A percentile compares a stretch with the other conserved stretches of the same genome.
Conservation (phyloP, 2,113 vertebrate species). For the Oryzias woworae region DNA sequence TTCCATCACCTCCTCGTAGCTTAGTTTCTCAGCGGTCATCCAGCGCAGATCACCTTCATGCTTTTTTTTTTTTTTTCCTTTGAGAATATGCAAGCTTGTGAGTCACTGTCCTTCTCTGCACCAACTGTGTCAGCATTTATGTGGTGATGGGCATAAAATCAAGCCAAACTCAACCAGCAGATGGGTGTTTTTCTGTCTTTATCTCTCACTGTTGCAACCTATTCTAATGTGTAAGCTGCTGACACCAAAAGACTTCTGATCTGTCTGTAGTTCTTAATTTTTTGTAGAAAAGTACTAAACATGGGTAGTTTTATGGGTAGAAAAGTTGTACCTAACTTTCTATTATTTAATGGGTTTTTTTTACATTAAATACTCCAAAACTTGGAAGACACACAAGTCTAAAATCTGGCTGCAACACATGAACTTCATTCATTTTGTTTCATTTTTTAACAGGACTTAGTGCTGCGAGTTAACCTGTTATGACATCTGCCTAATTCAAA, state of each 20-base stretch:
- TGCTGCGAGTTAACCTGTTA: background rate
- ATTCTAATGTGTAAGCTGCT: conserved; percentile 22
- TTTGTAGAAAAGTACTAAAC: too few species aligned
- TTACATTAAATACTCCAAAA: too few species aligned
- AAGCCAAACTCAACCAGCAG: conserved; percentile 36
- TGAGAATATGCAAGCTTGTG: conserved; percentile 11
- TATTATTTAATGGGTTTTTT: too few species aligned
- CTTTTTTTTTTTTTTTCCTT: background rate
- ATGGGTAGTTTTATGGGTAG: too few species aligned
- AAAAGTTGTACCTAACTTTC: too few species aligned
- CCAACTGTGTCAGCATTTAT: conserved; percentile 56
- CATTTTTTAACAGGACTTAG: too few species aligned
- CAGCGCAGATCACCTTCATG: conserved; percentile 6
- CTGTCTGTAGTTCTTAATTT: too few species aligned
- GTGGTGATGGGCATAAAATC: conserved; percentile 31
- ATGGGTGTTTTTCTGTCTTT: conserved; percentile 11
- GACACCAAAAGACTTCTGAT: too few species aligned
- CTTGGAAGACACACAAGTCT: too few species aligned
- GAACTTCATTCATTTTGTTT: too few species aligned
- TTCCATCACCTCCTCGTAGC: conserved; percentile 1
- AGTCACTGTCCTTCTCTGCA: conserved; percentile 48
- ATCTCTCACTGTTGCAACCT: conserved; percentile 19
- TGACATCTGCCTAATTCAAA: background rate
- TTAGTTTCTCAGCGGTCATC: background rate
- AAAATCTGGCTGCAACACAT: too few species aligned